Evolutionary conservation across 2,113 vertebrate species (phyloP).

Genomic region (Ceyx melanurus): DNA sequence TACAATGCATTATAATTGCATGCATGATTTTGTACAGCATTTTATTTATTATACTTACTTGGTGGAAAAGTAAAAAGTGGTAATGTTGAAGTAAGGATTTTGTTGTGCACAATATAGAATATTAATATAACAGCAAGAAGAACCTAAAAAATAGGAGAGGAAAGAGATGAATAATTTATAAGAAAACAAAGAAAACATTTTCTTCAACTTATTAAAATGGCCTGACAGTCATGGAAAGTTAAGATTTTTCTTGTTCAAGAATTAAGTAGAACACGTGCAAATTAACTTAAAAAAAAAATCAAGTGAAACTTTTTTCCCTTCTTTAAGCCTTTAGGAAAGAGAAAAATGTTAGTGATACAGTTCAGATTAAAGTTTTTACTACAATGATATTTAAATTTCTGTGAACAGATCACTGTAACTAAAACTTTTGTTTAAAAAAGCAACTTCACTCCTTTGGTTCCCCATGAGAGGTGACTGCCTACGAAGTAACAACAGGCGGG

Average conservation of each 20-base stretch:
- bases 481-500: background rate
- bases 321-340: background rate
- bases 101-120: background rate
- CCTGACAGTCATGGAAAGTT: conserved; percentile 38
- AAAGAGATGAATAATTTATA: conserved; percentile 61
- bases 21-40: background rate
- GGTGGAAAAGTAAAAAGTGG: background rate
- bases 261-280: conserved; percentile 46
- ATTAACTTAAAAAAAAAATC: conserved; percentile 28
- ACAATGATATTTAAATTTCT: background rate
- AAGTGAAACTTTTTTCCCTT: background rate
- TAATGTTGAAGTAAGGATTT: background rate
- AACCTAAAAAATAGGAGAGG: conserved; percentile 2
- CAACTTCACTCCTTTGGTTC: background rate
- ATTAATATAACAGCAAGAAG: background rate
- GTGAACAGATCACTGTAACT: background rate
- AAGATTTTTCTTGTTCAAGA: conserved; percentile 32
- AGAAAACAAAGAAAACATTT: conserved; percentile 55
- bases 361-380: background rate
- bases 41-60: background rate
- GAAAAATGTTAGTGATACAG: background rate
- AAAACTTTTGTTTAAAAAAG: background rate
- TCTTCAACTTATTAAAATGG: conserved; percentile 55
- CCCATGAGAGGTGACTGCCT: background rate
- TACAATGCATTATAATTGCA: background rate